These are phyloP conservation scores for Melanotaenia pygmaea DNA, from an alignment of 2,797 vertebrate genomes.

Conservation along the genomic window DNA sequence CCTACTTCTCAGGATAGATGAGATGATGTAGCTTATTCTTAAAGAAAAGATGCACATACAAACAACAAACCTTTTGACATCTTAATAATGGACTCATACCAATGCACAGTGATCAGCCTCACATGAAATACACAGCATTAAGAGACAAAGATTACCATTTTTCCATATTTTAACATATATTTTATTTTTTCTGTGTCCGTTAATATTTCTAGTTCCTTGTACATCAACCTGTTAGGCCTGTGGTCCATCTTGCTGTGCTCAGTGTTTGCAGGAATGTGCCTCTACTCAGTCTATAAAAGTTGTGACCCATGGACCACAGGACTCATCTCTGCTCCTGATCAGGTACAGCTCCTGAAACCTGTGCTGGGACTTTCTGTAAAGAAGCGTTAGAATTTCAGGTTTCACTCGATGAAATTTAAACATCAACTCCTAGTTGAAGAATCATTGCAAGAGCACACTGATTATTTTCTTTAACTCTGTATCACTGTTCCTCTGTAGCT, in stretches of 20 bases:
- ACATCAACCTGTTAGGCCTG: conserved; percentile 91
- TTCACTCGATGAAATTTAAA: background rate
- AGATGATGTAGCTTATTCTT: background rate
- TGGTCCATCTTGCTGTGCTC: conserved; percentile 86
- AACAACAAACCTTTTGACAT: background rate
- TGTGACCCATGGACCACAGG: conserved; percentile 91
- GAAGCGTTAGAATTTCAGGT: background rate
- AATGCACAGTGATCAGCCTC: background rate
- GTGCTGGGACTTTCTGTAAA: background rate
- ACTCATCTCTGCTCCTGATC: conserved; percentile 86
- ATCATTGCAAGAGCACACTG: background rate
- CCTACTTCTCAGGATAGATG: background rate
- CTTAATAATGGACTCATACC: background rate
- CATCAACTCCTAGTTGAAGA: background rate
- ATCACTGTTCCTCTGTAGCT: conserved; percentile 73
- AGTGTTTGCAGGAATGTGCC: conserved; percentile 86
- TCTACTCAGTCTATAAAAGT: conserved; percentile 91
- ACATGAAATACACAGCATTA: background rate
- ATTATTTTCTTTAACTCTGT: background rate
- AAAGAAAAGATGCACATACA: background rate
- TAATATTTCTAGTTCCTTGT: conserved; percentile 85
- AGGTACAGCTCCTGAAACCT: conserved; percentile 79
- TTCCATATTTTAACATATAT: background rate
- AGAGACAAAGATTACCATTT: background rate
- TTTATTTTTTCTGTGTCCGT: background rate